Evolutionary conservation across 2,888 invertebrate species (phyloP).

Genomic region (Opisthograptis luteolata): DNA sequence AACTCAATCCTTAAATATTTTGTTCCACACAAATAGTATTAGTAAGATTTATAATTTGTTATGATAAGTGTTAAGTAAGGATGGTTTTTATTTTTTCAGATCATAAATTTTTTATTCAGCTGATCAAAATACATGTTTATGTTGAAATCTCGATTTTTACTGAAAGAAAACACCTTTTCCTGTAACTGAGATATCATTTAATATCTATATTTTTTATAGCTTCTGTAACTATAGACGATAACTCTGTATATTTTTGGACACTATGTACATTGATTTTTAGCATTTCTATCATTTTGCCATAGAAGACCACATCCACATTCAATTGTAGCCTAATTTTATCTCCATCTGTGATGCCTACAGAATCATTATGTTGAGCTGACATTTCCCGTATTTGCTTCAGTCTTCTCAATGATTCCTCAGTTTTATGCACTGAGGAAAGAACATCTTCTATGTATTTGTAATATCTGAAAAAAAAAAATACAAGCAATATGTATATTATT

Average conservation of each 20-base stretch:
- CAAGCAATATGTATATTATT: neutral
- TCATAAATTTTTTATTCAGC: slow-evolving; percentile 82
- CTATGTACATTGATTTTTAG: slow-evolving; percentile 81
- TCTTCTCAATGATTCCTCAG: slow-evolving; percentile 96
- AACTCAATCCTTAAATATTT: slow-evolving; percentile 89
- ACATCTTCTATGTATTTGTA: slow-evolving; percentile 92
- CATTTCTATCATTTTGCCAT: slow-evolving; percentile 86
- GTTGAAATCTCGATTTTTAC: slow-evolving; percentile 66
- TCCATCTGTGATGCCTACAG: slow-evolving; percentile 91
- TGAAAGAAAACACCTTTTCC: slow-evolving; percentile 49
- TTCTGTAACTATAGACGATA: slow-evolving; percentile 86
- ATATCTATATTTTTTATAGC: slow-evolving; percentile 84
- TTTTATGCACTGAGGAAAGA: slow-evolving; percentile 96
- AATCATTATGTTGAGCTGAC: slow-evolving; percentile 72
- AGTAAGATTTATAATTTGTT: slow-evolving; percentile 79
- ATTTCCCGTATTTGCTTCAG: slow-evolving; percentile 93
- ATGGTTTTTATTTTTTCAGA: slow-evolving; percentile 85
- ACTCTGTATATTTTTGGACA: slow-evolving; percentile 85
- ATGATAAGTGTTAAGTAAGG: slow-evolving; percentile 82
- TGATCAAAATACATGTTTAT: slow-evolving; percentile 84
- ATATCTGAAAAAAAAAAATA: slow-evolving; percentile 81
- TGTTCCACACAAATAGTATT: slow-evolving; percentile 87
- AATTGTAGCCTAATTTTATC: slow-evolving; percentile 97
- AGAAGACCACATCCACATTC: slow-evolving; percentile 92
- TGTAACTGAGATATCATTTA: slow-evolving; percentile 79